phyloP scores from a whole-genome alignment of 2,888 invertebrate species.

The Phengaris arion region DNA sequence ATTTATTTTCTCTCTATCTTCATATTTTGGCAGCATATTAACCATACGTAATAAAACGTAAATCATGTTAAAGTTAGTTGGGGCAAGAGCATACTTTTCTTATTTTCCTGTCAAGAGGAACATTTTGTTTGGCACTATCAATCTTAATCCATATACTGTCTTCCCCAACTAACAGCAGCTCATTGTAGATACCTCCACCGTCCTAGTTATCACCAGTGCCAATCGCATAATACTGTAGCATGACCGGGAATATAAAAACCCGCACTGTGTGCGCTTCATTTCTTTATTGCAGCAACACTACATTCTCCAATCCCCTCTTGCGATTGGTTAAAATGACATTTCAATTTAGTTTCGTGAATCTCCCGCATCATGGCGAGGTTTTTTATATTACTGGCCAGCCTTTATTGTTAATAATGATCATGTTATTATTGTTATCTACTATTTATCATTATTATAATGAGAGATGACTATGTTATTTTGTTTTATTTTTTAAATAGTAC shows the following conservation, averaged over 20 bases:
- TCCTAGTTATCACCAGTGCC: constrained; percentile 23
- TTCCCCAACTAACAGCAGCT: not conserved
- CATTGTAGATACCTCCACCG: constrained; percentile 17
- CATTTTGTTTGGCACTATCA: not conserved
- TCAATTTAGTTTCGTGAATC: not conserved
- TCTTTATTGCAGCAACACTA: not conserved
- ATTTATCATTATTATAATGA: constrained; percentile 17
- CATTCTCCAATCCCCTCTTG: not conserved
- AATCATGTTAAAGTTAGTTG: not conserved
- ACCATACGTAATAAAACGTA: not conserved
- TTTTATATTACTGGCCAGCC: not conserved
- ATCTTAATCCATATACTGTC: not conserved
- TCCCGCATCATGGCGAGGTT: not conserved
- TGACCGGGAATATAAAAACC: not conserved
- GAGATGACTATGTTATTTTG: not conserved
- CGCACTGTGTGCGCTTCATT: not conserved
- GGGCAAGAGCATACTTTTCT: not conserved
- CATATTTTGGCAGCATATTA: not conserved
- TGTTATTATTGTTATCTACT: constrained; percentile 10
- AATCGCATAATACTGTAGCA: not conserved
- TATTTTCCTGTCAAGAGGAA: not conserved
- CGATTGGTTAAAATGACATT: not conserved
- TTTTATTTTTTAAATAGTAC: not conserved
- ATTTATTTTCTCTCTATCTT: not conserved
- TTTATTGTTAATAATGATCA: constrained; percentile 12